Evolutionary conservation across 2,888 invertebrate genomes (phyloP), one percentile per base, ranked within the genome.

Genomic region (Hanleya hanleyi): DNA sequence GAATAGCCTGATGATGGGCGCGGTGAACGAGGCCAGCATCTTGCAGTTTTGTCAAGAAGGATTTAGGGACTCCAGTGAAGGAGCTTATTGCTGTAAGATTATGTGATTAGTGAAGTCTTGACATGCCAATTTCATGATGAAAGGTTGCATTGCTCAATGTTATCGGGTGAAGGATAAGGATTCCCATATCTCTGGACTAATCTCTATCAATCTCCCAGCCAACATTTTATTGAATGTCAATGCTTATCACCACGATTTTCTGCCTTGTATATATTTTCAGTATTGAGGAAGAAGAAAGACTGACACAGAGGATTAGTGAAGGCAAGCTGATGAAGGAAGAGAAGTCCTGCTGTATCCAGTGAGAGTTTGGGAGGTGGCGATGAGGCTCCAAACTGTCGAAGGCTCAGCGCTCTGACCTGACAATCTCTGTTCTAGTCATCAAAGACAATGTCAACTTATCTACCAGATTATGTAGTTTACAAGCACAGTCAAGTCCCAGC

Each of bases 231-330:
- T 57, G 57, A 57, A 57, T 57, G 22, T 41, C 18, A 12, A 12
- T 41, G 41, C 41, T 41, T 41, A 12, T 18, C 18, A 12, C 9
- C 12, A 57, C 22, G 57, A 29, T 57, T 57, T 57, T 57, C 57
- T 57, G 22, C 12, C 26, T 18, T 57, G 38, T 33, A 69, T 70
- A 49, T 66, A 26, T 68, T 79, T 81, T 66, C 79, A 87, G 87
- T 29, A 87, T 87, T 78, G 86, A 86, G 62, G 86, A 87, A 69
- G 87, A 87, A 47, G 86, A 86, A 70, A 74, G 80, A 32, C 51
- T 86, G 70, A 85, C 85, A 67, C 72, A 79, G 49, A 77, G 82
- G 70, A 84, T 87, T 15, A 80, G 79, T 32, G 80, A 85, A 29
- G 86, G 86, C 2, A 76, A 81, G 67, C 69, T 86, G 22, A 71